A percentile compares a stretch with the other conserved stretches of the same genome.
These are phyloP conservation scores for Caloenas nicobarica DNA, from an alignment of 2,113 vertebrate species.

Conservation along the genomic window DNA sequence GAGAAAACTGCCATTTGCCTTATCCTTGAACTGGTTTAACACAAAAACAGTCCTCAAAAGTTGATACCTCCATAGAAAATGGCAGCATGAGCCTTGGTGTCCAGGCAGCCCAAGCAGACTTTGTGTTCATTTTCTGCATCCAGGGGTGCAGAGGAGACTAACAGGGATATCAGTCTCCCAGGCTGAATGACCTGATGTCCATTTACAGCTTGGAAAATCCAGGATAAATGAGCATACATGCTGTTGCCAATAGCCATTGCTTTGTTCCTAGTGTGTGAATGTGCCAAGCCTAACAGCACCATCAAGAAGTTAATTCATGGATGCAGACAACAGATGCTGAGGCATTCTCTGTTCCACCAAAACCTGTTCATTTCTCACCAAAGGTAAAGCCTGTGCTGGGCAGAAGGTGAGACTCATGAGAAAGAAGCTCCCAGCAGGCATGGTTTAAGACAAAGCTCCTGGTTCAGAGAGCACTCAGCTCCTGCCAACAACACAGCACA, in stretches of 20 bases:
- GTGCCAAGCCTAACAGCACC: background rate
- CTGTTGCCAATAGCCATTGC: background rate
- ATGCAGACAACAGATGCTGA: background rate
- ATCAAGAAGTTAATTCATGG: background rate
- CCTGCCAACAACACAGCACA: fast-evolving
- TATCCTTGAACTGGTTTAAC: background rate
- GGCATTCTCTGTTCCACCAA: background rate
- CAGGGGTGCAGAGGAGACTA: background rate
- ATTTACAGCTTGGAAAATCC: conserved; percentile 11
- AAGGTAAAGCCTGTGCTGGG: background rate
- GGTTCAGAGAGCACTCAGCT: background rate
- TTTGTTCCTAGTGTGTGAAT: background rate
- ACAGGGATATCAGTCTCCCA: background rate
- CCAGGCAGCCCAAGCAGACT: background rate
- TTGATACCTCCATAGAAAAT: background rate
- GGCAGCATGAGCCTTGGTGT: background rate
- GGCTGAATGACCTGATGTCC: background rate
- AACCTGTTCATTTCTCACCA: background rate
- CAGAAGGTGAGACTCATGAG: background rate
- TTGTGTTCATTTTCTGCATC: background rate
- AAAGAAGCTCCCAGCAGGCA: background rate
- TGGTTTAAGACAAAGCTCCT: background rate
- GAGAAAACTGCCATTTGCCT: background rate
- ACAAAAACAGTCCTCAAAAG: background rate
- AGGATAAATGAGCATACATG: background rate